Evolutionary conservation across 2,888 invertebrate species (phyloP).

Genomic region (Mythimna ferrago): DNA sequence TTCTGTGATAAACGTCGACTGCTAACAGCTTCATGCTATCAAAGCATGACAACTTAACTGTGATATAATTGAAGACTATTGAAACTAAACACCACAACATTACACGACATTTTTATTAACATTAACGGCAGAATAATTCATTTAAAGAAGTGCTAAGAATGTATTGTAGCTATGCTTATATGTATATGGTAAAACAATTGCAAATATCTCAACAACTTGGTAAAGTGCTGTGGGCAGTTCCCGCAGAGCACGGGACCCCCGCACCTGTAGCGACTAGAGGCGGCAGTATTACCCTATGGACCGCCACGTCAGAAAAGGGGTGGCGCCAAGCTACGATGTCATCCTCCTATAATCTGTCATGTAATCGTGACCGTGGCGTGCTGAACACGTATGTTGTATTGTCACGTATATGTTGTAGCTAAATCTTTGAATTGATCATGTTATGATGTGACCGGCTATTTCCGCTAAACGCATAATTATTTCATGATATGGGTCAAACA

Average conservation of each 20-base stretch:
- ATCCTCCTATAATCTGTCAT: too few relatives aligned
- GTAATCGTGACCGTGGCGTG: too few relatives aligned
- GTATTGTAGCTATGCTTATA: slow-evolving; percentile 40
- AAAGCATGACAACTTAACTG: slow-evolving; percentile 42
- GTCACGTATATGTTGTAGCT: too few relatives aligned
- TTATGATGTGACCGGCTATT: too few relatives aligned
- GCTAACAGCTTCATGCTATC: slow-evolving; percentile 26
- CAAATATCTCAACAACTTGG: slow-evolving; percentile 57
- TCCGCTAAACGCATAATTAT: too few relatives aligned
- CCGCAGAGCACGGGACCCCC: background rate
- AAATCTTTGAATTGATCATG: too few relatives aligned
- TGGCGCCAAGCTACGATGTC: too few relatives aligned
- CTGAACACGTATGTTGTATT: too few relatives aligned
- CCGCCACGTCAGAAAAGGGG: too few relatives aligned
- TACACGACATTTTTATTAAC: slow-evolving; percentile 35
- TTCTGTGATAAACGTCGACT: slow-evolving; percentile 39
- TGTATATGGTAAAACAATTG: slow-evolving; percentile 60
- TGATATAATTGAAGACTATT: slow-evolving; percentile 52
- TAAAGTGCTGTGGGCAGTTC: slow-evolving; percentile 11
- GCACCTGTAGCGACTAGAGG: background rate
- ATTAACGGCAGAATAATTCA: slow-evolving; percentile 39
- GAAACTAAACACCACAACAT: slow-evolving; percentile 32
- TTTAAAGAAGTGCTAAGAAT: slow-evolving; percentile 34
- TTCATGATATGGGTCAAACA: too few relatives aligned
- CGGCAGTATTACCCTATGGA: background rate